Percentiles rank a stretch among this genome's conserved stretches.
phyloP scores from a whole-genome alignment of 2,888 invertebrate species.

The Linyphia triangularis region DNA sequence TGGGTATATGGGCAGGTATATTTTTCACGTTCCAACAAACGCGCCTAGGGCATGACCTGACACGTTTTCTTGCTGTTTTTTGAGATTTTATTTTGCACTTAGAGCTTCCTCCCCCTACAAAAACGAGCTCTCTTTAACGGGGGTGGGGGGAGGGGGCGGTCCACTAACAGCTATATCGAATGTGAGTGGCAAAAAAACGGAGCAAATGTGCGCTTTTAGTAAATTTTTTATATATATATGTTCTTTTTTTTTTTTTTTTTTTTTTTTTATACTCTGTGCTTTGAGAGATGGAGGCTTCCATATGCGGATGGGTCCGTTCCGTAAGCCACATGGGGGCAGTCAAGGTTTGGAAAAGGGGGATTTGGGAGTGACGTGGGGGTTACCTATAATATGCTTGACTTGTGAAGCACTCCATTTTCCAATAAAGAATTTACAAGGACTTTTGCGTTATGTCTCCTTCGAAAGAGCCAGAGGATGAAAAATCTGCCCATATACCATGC shows the following conservation, averaged over 20 bases:
- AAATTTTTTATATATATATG: conserved; percentile 66
- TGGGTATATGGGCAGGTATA: conserved; percentile 57
- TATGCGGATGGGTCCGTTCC: conserved; percentile 46
- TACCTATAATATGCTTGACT: conserved; percentile 51
- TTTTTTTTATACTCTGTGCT: conserved; percentile 8
- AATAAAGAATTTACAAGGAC: conserved; percentile 64
- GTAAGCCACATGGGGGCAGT: conserved; percentile 64
- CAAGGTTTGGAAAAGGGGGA: conserved; percentile 12
- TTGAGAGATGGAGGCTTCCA: conserved; percentile 3
- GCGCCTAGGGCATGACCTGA: conserved; percentile 70
- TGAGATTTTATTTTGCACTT: conserved; percentile 26
- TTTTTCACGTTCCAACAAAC: conserved; percentile 64
- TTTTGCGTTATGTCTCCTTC: conserved; percentile 16
- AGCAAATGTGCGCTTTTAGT: conserved; percentile 71
- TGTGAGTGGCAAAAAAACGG: conserved; percentile 37
- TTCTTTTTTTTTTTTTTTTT: not conserved
- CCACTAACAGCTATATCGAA: conserved; percentile 68
- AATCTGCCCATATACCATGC: conserved; percentile 32
- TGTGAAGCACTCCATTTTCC: conserved; percentile 52
- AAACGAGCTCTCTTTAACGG: conserved; percentile 57
- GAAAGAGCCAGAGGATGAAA: conserved; percentile 39
- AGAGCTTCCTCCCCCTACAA: conserved; percentile 18
- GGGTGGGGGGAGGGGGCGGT: conserved; percentile 15
- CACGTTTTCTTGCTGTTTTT: conserved; percentile 31
- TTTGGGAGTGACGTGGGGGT: conserved; percentile 16